Evolutionary conservation across 2,797 vertebrate species (phyloP).

Genomic region (Zenarchopterus dispar): DNA sequence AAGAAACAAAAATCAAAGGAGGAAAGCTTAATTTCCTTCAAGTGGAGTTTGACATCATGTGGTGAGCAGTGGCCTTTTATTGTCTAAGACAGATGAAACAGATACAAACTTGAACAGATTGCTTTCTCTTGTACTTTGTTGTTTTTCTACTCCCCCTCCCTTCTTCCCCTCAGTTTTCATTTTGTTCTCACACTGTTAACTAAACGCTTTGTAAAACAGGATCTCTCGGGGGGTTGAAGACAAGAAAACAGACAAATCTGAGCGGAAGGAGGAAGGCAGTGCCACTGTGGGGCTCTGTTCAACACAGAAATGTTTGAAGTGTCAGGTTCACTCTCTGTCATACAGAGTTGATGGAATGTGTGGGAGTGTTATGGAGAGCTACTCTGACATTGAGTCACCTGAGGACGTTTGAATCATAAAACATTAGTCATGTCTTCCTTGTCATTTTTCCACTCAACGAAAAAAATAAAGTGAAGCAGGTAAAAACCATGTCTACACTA

Average conservation of each 20-base stretch:
- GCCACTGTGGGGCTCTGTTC: conserved; percentile 39
- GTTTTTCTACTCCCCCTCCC: conserved; percentile 14
- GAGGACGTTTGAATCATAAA: conserved; percentile 50
- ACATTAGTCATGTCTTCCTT: conserved; percentile 48
- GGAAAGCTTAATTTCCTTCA: conserved; percentile 43
- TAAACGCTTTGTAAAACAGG: conserved; percentile 69
- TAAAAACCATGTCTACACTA: background rate
- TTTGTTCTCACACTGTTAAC: conserved; percentile 61
- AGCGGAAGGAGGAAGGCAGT: conserved; percentile 36
- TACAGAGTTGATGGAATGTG: conserved; percentile 23
- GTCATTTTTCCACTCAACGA: conserved; percentile 30
- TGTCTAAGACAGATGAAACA: conserved; percentile 64
- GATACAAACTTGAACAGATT: conserved; percentile 60
- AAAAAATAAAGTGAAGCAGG: background rate
- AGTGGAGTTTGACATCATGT: conserved; percentile 59
- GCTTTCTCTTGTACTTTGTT: conserved; percentile 60
- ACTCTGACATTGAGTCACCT: conserved; percentile 48
- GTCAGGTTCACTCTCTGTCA: conserved; percentile 44
- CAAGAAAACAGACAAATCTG: conserved; percentile 54
- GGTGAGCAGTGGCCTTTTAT: conserved; percentile 47
- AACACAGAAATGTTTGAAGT: conserved; percentile 59
- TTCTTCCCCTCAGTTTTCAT: conserved; percentile 23
- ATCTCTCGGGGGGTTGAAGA: conserved; percentile 49
- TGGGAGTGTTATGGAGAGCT: conserved; percentile 31
- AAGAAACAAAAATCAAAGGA: conserved; percentile 23